These are phyloP conservation scores for Hippolais icterina DNA, from an alignment of 2,113 vertebrate species.

Conservation along the genomic window DNA sequence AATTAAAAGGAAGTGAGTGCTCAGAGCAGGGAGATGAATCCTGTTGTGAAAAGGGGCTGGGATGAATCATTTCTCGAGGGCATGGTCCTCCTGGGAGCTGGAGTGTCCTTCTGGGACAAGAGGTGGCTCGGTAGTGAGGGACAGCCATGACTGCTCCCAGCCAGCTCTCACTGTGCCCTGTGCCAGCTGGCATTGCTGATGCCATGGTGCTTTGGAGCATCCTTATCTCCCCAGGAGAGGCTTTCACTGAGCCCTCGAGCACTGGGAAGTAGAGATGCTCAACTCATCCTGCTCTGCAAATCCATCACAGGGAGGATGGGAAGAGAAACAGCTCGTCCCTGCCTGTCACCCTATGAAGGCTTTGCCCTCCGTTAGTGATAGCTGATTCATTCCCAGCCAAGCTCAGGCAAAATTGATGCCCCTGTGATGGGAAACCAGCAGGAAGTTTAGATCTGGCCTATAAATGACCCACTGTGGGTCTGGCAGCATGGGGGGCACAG, in stretches of 20 bases:
- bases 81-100: neutral
- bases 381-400: neutral
- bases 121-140: rapidly evolving
- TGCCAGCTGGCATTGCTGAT: neutral
- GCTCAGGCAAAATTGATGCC: neutral
- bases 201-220: slow-evolving; percentile 1
- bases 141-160: neutral
- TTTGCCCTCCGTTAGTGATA: neutral
- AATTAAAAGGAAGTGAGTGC: neutral
- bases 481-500: neutral
- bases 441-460: neutral
- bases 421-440: neutral
- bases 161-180: neutral
- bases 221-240: slow-evolving; percentile 14
- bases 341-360: neutral
- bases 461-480: too few relatives aligned
- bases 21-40: neutral
- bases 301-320: neutral
- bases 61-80: neutral
- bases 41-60: rapidly evolving
- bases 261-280: neutral
- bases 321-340: neutral
- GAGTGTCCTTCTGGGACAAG: neutral
- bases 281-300: neutral
- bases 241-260: neutral